Percentiles rank a stretch among this genome's conserved stretches.
Evolutionary conservation across 2,888 invertebrate species (phyloP).

Genomic region (Psylliodes chrysocephalus): DNA sequence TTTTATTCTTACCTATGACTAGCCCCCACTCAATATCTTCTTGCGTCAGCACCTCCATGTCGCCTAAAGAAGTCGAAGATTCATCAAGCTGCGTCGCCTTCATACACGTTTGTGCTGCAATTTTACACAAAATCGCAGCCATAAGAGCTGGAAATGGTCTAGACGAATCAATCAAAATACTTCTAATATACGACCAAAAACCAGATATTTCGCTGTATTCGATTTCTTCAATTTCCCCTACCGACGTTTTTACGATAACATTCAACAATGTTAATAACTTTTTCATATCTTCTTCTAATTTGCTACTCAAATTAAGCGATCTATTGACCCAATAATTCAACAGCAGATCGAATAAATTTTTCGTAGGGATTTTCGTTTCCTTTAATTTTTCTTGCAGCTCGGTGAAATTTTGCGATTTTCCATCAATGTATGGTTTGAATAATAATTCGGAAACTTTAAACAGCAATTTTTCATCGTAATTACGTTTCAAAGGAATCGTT

Average conservation of each 20-base stretch:
- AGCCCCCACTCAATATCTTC: slow-evolving; percentile 90
- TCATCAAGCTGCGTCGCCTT: slow-evolving; percentile 59
- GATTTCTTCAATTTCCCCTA: slow-evolving; percentile 67
- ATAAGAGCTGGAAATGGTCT: slow-evolving; percentile 83
- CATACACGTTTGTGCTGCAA: slow-evolving; percentile 71
- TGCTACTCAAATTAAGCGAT: slow-evolving; percentile 64
- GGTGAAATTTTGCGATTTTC: slow-evolving; percentile 45
- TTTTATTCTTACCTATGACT: slow-evolving; percentile 76
- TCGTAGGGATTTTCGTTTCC: slow-evolving; percentile 67
- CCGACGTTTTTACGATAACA: slow-evolving; percentile 72
- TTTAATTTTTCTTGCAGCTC: slow-evolving; percentile 50
- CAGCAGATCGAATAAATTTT: slow-evolving; percentile 77
- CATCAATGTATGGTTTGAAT: slow-evolving; percentile 56
- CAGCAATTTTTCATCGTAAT: slow-evolving; percentile 60
- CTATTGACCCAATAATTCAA: slow-evolving; percentile 78
- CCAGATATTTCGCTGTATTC: slow-evolving; percentile 77
- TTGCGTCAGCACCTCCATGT: slow-evolving; percentile 74
- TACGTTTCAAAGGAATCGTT: slow-evolving; percentile 62
- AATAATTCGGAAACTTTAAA: slow-evolving; percentile 61
- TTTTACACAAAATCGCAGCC: slow-evolving; percentile 85
- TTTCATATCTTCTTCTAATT: slow-evolving; percentile 72
- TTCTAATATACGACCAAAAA: slow-evolving; percentile 86
- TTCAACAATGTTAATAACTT: slow-evolving; percentile 74
- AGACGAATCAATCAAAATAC: slow-evolving; percentile 76
- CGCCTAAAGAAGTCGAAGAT: slow-evolving; percentile 56